These are phyloP conservation scores for Penaeus indicus DNA, from an alignment of 1,140 invertebrate species.

Conservation along the genomic window DNA sequence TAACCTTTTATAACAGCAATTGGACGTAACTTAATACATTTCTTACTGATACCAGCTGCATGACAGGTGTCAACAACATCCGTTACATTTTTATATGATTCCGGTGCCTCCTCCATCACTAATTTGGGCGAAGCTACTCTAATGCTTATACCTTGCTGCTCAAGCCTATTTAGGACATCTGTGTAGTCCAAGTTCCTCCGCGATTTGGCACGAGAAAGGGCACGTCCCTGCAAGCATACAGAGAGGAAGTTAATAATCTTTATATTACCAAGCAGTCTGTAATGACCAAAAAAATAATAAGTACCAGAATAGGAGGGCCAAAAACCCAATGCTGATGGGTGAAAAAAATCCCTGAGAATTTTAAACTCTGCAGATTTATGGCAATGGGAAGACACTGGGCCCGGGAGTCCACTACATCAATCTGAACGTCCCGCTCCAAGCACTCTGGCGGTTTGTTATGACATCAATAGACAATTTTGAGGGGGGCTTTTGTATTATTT, in stretches of 20 bases:
- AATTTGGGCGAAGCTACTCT: slow-evolving; percentile 98
- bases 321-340: neutral
- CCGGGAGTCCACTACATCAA: neutral
- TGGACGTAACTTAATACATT: slow-evolving; percentile 96
- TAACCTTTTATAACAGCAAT: slow-evolving; percentile 98
- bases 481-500: no score
- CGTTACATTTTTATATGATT: slow-evolving; percentile 99
- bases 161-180: slow-evolving; percentile 88
- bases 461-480: no score
- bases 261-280: neutral
- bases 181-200: slow-evolving; percentile 94
- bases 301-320: neutral
- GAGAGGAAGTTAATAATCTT: slow-evolving; percentile 4
- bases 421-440: neutral
- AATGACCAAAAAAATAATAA: neutral
- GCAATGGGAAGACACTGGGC: neutral
- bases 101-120: slow-evolving; percentile 99
- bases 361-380: neutral
- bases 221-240: slow-evolving; percentile 83
- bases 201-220: slow-evolving; percentile 96
- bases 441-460: no score
- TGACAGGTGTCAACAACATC: slow-evolving; percentile 99
- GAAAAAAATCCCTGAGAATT: neutral
- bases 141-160: slow-evolving; percentile 95
- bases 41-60: slow-evolving; percentile 96